Base-by-base conservation (phyloP, 2,797 vertebrate genomes). In the Lagorchestes hirsutus region DNA sequence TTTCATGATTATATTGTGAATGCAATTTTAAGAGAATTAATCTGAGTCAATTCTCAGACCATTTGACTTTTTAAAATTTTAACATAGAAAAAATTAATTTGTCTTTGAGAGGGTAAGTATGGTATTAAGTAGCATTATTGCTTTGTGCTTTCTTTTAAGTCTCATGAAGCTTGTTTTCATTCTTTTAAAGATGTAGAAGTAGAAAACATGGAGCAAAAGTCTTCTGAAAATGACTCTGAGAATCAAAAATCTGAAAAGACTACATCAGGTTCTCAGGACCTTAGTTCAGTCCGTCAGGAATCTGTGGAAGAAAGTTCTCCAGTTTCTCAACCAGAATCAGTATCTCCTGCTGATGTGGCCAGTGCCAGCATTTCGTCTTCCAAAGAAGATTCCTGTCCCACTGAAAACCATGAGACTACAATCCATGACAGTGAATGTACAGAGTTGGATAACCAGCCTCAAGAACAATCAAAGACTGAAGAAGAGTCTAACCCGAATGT, bases 391-490 rank as follows among this genome's bases (percentile, higher is more conserved):
- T 96, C 98, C 52, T 3, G 2, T 0, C 0, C 95, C 94, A 90
- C 96, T 62, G 98, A 97, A 97, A 91, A 46, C 3, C 91, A 56
- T 1, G 98, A 98, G 97, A 93, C 96, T 5, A 0, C 54, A 31
- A 94, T 96, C 97, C 97, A 96, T 0, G 98, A 98, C 95, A 97
- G 97, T 93, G 98, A 98, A 13, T 97, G 98, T 94, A 94, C 96
- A 8, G 96, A 97, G 94, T 97, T 95, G 97, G 98, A 98, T 96
- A 97, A 97, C 96, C 98, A 98, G 92, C 97, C 96, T 97, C 98
- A 98, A 97, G 99, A 99, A 97, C 99, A 99, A 97, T 96, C 98
- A n/a, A 98, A 98, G 92, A 98, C 97, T 0, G 98, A 99, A 90
- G 98, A 98, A 92, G 98, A 99, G 91, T 93, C 99, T 56, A 98